Percentiles rank a stretch among this genome's conserved stretches.
Conservation (phyloP, 2,797 vertebrate genomes). For the Danio tinwini region DNA sequence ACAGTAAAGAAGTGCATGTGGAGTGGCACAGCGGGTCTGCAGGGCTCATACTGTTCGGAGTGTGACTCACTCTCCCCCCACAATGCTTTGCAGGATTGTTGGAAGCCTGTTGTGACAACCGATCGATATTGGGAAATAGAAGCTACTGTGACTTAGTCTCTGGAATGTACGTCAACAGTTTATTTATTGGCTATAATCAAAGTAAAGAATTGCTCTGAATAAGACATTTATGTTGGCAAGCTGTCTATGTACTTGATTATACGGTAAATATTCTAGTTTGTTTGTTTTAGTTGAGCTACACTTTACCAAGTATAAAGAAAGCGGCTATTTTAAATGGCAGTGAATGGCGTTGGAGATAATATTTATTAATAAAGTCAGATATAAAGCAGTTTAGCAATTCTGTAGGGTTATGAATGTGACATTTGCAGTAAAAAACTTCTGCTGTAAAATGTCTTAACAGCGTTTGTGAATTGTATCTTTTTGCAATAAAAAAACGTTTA, state of each 20-base stretch:
- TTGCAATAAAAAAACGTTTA: too few species aligned
- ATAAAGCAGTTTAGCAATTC: too few species aligned
- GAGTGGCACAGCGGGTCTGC: slow-evolving; percentile 29
- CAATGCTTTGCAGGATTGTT: slow-evolving; percentile 36
- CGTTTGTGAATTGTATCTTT: too few species aligned
- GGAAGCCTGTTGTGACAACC: slow-evolving; percentile 26
- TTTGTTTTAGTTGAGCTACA: too few species aligned
- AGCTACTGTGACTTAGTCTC: background rate
- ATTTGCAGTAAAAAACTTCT: too few species aligned
- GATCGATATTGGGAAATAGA: slow-evolving; percentile 42
- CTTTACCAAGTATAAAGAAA: too few species aligned
- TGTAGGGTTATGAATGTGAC: too few species aligned
- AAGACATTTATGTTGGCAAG: background rate
- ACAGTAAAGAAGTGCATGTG: background rate
- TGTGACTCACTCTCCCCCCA: slow-evolving; percentile 39
- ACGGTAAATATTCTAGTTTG: too few species aligned
- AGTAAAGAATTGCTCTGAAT: background rate
- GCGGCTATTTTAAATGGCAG: too few species aligned
- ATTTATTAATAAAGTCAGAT: too few species aligned
- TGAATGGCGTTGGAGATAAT: too few species aligned
- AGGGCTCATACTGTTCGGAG: slow-evolving; percentile 34
- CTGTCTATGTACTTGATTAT: background rate
- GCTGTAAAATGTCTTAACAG: too few species aligned
- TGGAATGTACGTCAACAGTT: background rate
- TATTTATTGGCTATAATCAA: background rate